Percentiles rank a stretch among this genome's conserved stretches.
Evolutionary conservation across 2,113 vertebrate species (phyloP).

Genomic region (Nothoprocta pentlandii): DNA sequence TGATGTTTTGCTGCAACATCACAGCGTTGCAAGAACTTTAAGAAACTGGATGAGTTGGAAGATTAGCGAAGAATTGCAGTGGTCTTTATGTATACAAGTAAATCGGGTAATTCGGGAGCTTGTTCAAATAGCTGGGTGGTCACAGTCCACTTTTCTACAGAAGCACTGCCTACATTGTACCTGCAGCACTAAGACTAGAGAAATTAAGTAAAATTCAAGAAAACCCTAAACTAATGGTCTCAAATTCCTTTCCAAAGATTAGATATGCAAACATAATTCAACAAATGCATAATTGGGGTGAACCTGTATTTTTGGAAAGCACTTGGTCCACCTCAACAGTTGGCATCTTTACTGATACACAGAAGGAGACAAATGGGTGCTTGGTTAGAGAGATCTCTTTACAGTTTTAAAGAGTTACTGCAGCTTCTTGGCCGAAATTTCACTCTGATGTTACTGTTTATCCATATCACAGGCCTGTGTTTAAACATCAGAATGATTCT

Average conservation of each 20-base stretch:
- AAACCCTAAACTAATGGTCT: background rate
- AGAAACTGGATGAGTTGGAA: background rate
- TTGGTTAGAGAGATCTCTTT: background rate
- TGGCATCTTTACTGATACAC: background rate
- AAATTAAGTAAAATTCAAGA: background rate
- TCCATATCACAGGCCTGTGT: slow-evolving; percentile 13
- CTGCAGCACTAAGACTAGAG: background rate
- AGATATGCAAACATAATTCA: background rate
- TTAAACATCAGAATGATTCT: slow-evolving; percentile 38
- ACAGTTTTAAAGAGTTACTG: slow-evolving; percentile 21
- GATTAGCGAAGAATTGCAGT: background rate
- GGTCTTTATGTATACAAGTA: background rate
- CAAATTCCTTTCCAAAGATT: background rate
- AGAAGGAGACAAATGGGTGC: background rate
- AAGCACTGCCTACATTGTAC: background rate
- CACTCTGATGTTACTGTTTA: slow-evolving; percentile 30
- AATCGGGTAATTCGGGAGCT: background rate
- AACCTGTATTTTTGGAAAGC: background rate
- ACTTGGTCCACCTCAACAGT: background rate
- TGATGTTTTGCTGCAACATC: slow-evolving; percentile 13
- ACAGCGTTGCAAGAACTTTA: background rate
- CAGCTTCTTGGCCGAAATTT: slow-evolving; percentile 25
- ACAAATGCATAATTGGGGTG: background rate
- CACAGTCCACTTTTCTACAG: background rate
- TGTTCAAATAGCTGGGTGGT: background rate